Base-by-base conservation (phyloP, 64 coral and sea anemone genomes). In the Stichodactyla helianthus region DNA sequence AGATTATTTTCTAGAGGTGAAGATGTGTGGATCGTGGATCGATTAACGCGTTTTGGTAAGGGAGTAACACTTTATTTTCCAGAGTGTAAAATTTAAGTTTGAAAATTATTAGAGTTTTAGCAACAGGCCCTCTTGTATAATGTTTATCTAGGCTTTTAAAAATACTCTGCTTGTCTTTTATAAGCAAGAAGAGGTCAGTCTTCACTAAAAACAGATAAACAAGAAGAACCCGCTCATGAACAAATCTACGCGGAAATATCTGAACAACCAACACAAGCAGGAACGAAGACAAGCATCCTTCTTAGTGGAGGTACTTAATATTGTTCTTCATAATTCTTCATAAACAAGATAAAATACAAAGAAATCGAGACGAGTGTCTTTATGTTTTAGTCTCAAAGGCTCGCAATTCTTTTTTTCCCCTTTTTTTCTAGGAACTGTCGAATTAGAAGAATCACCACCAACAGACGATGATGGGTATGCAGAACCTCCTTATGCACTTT, bases 381-480 rank as follows among this genome's bases (percentile, higher is more conserved):
- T 35, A 35, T 35, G 31, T 35, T 35, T 35, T 35, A 35, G 31
- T 35, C 31, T 35, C 31, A 44, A 44, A 44, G 35, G 35, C 35
- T 44, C 35, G 35, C 35, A n/a, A 2, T 62, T 17, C 13, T 13
- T 16, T 62, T 63, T 6, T 63, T 63, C 16, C 10, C 16, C 10
- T 59, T 64, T 0, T 20, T 5, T 64, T 64, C 20, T 6, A 65
- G 62, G 18, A 65, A 65, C 6, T 22, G 19, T 65, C 6, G 19
- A 8, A 65, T n/a, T n/a, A n/a, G 62, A 60, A 60, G 59, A 65
- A 22, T 9, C 20, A 65, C 19, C 19, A 65, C 19, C 62, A 65
- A 65, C 19, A 65, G 62, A 65, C 62, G 20, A 65, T 65, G 62
- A 65, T n/a, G 62, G 62, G 62, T 65, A 65, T n/a, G 62, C 62